Percentiles rank a stretch among this genome's conserved stretches.
Evolutionary conservation across 2,797 vertebrate genomes (phyloP).

Genomic region (Pseudomugil tenellus): DNA sequence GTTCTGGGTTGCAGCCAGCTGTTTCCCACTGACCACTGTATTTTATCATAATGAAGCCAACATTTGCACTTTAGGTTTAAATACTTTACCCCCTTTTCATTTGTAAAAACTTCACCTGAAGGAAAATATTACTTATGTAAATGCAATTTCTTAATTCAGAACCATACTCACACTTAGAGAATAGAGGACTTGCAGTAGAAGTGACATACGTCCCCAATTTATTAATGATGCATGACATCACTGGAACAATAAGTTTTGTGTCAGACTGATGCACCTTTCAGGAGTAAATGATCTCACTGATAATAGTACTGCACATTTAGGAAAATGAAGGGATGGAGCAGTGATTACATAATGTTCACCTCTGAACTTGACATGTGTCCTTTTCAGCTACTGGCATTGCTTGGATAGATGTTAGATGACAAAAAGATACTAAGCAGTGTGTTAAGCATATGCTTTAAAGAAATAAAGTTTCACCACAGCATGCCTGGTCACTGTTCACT

Average conservation of each 20-base stretch:
- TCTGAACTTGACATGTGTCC: constrained; percentile 30
- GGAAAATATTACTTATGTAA: constrained; percentile 1
- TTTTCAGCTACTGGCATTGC: constrained; percentile 51
- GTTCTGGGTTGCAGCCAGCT: constrained; percentile 34
- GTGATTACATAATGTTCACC: constrained; percentile 29
- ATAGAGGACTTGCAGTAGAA: constrained; percentile 21
- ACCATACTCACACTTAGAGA: constrained; percentile 33
- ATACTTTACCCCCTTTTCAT: constrained; percentile 20
- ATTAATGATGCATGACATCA: constrained; percentile 50
- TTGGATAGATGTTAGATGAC: constrained; percentile 69
- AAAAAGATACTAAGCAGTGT: constrained; percentile 37
- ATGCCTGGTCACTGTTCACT: constrained; percentile 51
- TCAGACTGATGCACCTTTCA: constrained; percentile 26
- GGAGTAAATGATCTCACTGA: constrained; percentile 34
- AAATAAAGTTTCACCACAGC: constrained; percentile 46
- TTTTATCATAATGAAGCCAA: constrained; percentile 48
- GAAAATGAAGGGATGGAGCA: constrained; percentile 16
- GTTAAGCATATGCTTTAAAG: constrained; percentile 50
- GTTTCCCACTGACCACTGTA: constrained; percentile 24
- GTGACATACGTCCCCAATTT: constrained; percentile 27
- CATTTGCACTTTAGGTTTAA: constrained; percentile 73
- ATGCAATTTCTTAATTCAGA: constrained; percentile 15
- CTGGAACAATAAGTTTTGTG: constrained; percentile 24
- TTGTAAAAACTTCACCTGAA: constrained; percentile 5
- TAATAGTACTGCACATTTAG: constrained; percentile 18